A percentile compares a stretch with the other conserved stretches of the same genome.
Conservation (phyloP, 2,888 invertebrate species). For the Torymus aiolomorphi region DNA sequence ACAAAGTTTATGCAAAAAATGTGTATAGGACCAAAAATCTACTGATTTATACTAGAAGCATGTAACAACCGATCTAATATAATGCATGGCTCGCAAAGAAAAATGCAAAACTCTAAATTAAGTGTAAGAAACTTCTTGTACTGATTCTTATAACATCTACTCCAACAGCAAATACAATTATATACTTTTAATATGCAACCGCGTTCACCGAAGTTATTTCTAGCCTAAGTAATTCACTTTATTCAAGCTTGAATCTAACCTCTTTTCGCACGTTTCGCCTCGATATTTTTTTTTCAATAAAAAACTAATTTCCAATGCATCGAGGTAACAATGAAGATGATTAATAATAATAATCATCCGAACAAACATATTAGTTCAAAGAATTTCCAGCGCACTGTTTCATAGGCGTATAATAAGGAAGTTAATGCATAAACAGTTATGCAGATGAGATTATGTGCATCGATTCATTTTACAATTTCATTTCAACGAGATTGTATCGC, state of each 20-base stretch:
- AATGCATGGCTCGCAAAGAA: too few species aligned
- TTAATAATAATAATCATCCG: slow-evolving; percentile 2
- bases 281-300: neutral
- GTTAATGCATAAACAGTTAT: slow-evolving; percentile 39
- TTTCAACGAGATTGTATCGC: neutral
- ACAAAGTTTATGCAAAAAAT: too few species aligned
- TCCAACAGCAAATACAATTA: too few species aligned
- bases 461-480: slow-evolving; percentile 16
- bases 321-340: slow-evolving; percentile 11
- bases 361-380: slow-evolving; percentile 9
- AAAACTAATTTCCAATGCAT: slow-evolving; percentile 17
- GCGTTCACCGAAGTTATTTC: too few species aligned
- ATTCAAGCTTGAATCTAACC: neutral
- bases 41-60: too few species aligned
- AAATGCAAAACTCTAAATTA: too few species aligned
- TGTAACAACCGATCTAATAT: too few species aligned
- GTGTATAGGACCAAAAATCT: too few species aligned
- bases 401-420: slow-evolving; percentile 7
- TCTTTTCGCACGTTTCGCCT: neutral
- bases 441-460: slow-evolving; percentile 19
- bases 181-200: too few species aligned
- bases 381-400: slow-evolving; percentile 10
- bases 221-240: too few species aligned
- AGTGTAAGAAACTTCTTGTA: too few species aligned
- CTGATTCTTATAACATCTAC: too few species aligned